Percentiles rank a stretch among this genome's conserved stretches.
These are phyloP conservation scores for Festucalex cinctus DNA, from an alignment of 2,113 vertebrate species.

Conservation along the genomic window DNA sequence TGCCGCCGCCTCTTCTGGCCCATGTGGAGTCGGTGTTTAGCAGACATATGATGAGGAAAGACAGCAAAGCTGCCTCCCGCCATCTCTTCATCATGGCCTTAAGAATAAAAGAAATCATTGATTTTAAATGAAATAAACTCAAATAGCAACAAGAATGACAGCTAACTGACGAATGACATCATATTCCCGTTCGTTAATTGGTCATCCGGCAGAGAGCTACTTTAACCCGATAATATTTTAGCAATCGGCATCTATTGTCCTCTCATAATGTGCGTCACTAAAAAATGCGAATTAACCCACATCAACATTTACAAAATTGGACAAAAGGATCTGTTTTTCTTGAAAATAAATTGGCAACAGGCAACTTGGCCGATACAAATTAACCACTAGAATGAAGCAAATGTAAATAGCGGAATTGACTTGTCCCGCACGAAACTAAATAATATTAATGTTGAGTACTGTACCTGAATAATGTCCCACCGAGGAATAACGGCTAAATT, in stretches of 20 bases:
- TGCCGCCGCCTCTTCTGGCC: slow-evolving; percentile 39
- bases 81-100: slow-evolving; percentile 56
- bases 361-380: not conserved
- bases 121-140: not conserved
- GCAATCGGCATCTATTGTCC: not conserved
- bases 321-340: not conserved
- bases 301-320: not conserved
- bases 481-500: not conserved
- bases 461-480: slow-evolving; percentile 21
- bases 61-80: slow-evolving; percentile 21
- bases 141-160: not conserved
- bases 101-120: slow-evolving; percentile 3
- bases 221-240: not conserved
- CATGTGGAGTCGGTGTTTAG: slow-evolving; percentile 46
- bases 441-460: not conserved
- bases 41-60: slow-evolving; percentile 48
- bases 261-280: not conserved
- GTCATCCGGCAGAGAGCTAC: not conserved
- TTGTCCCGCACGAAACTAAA: not conserved
- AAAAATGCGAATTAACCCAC: not conserved
- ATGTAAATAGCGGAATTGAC: not conserved
- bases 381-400: not conserved
- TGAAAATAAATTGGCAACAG: not conserved
- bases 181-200: not conserved
- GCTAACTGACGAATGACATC: not conserved